phyloP scores from a whole-genome alignment of 2,888 invertebrate species.

The Caenorhabditis sp. region DNA sequence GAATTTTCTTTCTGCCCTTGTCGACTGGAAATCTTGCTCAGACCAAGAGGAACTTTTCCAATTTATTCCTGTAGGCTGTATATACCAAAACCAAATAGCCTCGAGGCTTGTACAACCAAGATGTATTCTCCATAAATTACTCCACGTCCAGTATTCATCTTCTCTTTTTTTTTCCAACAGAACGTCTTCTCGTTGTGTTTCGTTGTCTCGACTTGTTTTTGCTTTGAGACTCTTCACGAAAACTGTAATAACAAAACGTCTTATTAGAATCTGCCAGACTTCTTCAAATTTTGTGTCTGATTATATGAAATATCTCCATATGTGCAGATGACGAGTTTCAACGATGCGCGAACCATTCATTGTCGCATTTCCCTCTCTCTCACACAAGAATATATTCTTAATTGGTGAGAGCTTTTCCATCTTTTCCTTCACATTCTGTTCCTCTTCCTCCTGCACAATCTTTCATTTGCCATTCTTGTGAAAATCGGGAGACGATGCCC shows the following conservation, averaged over 20 bases:
- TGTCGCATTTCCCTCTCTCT: conserved; percentile 15
- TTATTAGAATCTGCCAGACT: neutral
- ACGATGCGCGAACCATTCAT: conserved; percentile 62
- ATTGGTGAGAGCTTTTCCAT: conserved; percentile 43
- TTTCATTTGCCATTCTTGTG: conserved; percentile 37
- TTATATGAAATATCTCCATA: conserved; percentile 11
- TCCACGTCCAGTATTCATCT: conserved; percentile 48
- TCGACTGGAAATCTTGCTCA: neutral
- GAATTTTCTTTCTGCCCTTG: too few species aligned
- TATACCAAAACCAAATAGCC: conserved; percentile 48
- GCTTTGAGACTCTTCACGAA: neutral
- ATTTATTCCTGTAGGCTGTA: neutral
- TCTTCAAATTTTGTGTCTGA: conserved; percentile 6
- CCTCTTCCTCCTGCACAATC: conserved; percentile 12
- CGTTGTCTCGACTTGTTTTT: conserved; percentile 23
- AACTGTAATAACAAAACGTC: conserved; percentile 50
- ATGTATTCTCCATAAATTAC: conserved; percentile 53
- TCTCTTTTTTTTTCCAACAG: conserved; percentile 5
- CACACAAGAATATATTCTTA: conserved; percentile 62
- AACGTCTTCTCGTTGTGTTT: conserved; percentile 12
- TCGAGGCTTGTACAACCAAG: conserved; percentile 37
- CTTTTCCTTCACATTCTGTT: conserved; percentile 7
- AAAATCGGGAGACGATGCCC: conserved; percentile 49
- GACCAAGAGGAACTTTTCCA: neutral
- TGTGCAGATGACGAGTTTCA: conserved; percentile 64